Percentiles rank a stretch among this genome's conserved stretches.
phyloP scores from a whole-genome alignment of 2,797 vertebrate species.

The Aythya fuligula region DNA sequence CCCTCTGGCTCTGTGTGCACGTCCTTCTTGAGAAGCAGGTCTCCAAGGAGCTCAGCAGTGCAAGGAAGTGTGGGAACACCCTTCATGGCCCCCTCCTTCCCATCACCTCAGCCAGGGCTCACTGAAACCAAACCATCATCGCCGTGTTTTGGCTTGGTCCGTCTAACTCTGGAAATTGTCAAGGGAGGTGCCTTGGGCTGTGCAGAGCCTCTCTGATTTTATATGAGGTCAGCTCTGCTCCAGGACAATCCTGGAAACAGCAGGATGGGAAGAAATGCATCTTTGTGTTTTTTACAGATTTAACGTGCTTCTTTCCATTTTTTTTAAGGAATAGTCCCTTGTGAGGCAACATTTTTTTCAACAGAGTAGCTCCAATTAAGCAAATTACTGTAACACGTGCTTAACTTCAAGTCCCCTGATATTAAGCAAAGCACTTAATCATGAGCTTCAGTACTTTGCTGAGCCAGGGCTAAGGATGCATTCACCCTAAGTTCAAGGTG shows the following conservation, averaged over 20 bases:
- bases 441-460: background rate
- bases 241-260: background rate
- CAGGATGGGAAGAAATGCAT: background rate
- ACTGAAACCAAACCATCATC: accelerated
- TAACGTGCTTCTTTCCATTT: background rate
- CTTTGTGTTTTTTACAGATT: background rate
- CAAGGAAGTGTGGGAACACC: background rate
- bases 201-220: background rate
- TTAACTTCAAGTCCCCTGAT: background rate
- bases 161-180: constrained; percentile 16
- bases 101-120: background rate
- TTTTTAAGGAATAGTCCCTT: background rate
- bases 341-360: background rate
- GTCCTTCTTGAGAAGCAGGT: background rate
- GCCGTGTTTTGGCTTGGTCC: background rate
- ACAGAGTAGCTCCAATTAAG: background rate
- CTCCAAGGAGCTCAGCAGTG: background rate
- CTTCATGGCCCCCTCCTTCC: background rate
- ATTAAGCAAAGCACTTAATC: constrained; percentile 1
- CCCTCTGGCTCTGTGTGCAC: background rate
- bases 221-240: background rate
- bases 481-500: background rate
- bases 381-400: background rate
- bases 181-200: background rate
- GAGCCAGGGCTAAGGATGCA: background rate